Evolutionary conservation across 2,888 invertebrate species (phyloP).

Genomic region (Trichacis sp.): DNA sequence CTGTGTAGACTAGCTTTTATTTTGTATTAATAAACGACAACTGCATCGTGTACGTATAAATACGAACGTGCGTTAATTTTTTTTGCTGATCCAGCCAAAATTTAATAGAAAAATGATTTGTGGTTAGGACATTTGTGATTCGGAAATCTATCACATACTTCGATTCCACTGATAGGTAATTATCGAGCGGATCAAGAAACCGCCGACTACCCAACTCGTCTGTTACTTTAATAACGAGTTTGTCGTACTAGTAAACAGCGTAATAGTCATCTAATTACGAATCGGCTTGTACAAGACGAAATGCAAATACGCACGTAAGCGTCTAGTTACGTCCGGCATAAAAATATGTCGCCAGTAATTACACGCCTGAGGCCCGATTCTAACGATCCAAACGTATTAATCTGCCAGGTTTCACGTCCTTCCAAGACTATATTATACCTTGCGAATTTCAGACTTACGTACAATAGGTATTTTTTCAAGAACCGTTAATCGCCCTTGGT

Average conservation of each 20-base stretch:
- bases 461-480: neutral
- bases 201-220: conserved; percentile 34
- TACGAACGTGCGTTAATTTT: no score
- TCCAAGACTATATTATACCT: conserved; percentile 22
- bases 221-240: conserved; percentile 44
- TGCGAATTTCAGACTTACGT: neutral
- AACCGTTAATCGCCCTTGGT: no score
- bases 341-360: conserved; percentile 43
- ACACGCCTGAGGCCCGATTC: conserved; percentile 34
- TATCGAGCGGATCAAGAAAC: conserved; percentile 43
- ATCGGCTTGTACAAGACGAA: conserved; percentile 45
- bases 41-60: no score
- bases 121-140: no score
- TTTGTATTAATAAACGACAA: no score
- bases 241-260: conserved; percentile 43
- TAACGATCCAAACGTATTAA: conserved; percentile 32
- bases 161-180: no score
- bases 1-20: no score
- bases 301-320: conserved; percentile 45
- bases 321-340: conserved; percentile 42
- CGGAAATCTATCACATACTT: no score
- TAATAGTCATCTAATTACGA: conserved; percentile 47
- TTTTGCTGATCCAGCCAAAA: no score
- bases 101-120: no score
- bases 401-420: conserved; percentile 23